These are phyloP conservation scores for Anoura caudifer DNA, from an alignment of 2,113 vertebrate genomes.

Conservation along the genomic window DNA sequence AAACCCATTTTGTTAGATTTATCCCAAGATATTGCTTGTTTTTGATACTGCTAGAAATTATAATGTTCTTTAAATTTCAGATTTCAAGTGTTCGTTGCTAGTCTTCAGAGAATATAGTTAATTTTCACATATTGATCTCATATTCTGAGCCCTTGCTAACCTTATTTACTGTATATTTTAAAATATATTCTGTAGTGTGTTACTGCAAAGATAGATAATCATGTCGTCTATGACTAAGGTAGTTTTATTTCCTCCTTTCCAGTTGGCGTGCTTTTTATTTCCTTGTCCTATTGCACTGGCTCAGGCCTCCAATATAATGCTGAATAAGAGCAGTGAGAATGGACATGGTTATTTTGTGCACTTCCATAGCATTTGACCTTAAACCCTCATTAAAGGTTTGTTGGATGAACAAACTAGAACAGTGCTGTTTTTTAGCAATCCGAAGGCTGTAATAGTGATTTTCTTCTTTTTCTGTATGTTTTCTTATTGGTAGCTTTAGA, in stretches of 20 bases:
- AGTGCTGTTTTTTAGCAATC: background rate
- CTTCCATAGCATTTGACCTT: background rate
- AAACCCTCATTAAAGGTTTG: background rate
- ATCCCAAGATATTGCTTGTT: background rate
- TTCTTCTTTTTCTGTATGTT: slow-evolving; percentile 10
- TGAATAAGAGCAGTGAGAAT: background rate
- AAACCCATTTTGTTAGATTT: background rate
- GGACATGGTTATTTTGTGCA: background rate
- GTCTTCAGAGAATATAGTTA: background rate
- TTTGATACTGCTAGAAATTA: background rate
- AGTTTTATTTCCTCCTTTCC: background rate
- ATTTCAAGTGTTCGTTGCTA: background rate
- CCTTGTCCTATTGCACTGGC: background rate
- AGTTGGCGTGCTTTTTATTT: background rate
- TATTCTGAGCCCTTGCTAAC: background rate
- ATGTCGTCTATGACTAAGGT: background rate
- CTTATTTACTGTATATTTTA: background rate
- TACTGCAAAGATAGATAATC: background rate
- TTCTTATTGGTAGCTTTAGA: background rate
- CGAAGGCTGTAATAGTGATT: background rate
- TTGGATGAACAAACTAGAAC: background rate
- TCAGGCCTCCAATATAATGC: background rate
- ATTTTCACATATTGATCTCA: slow-evolving; percentile 2
- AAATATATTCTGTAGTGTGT: background rate
- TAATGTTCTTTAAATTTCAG: background rate